phyloP scores from a whole-genome alignment of 2,113 vertebrate species.

The Sigmodon hispidus region DNA sequence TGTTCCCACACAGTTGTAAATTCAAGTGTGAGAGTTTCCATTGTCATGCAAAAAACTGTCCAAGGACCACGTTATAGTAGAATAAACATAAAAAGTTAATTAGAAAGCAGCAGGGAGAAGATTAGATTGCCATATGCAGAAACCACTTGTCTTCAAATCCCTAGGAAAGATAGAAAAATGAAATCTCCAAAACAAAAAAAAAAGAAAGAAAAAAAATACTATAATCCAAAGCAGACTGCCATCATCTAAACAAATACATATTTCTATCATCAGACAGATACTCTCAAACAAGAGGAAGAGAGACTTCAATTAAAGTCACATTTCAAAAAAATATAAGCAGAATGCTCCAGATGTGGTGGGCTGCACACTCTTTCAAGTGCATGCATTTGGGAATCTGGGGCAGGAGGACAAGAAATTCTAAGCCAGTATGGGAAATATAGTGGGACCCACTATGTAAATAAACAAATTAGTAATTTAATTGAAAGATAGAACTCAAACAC shows the following conservation, averaged over 20 bases:
- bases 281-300: neutral
- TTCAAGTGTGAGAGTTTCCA: neutral
- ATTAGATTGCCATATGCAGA: neutral
- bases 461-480: neutral
- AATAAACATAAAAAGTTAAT: neutral
- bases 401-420: neutral
- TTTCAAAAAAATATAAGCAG: neutral
- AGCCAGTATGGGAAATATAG: neutral
- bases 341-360: neutral
- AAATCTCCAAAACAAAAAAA: neutral
- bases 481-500: neutral
- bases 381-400: neutral
- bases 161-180: neutral
- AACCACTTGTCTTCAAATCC: neutral
- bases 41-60: neutral
- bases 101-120: neutral
- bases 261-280: neutral
- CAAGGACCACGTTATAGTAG: neutral
- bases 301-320: neutral
- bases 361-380: neutral
- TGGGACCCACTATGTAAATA: neutral
- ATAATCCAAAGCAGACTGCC: neutral
- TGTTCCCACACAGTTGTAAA: neutral
- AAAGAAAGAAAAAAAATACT: neutral
- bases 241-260: neutral